Evolutionary conservation across 2,888 invertebrate genomes (phyloP).

Genomic region (Eurytoma californica): DNA sequence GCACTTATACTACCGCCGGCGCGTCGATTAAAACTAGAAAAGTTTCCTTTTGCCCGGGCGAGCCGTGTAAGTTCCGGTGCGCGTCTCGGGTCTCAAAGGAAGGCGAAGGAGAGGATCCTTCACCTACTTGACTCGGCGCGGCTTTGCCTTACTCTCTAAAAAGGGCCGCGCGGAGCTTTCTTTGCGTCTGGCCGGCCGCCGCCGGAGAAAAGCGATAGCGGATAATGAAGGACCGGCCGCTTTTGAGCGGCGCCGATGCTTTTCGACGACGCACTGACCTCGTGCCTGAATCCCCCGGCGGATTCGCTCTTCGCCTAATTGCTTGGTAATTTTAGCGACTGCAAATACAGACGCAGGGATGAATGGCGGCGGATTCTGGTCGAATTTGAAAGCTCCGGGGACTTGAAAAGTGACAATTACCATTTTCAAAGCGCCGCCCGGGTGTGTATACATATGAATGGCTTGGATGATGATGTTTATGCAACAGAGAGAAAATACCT

Average conservation of each 20-base stretch:
- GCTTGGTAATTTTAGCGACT: constrained; percentile 11
- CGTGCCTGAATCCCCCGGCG: background rate
- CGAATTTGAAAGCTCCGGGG: constrained; percentile 24
- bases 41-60: background rate
- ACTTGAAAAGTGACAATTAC: constrained; percentile 2
- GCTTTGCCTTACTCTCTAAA: constrained; percentile 16
- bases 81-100: background rate
- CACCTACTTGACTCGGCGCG: constrained; percentile 38
- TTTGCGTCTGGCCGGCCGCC: background rate
- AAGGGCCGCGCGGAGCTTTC: constrained; percentile 3
- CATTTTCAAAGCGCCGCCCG: background rate
- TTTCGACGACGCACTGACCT: background rate
- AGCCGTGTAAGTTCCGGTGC: background rate
- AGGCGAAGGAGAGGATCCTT: constrained; percentile 27
- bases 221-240: background rate
- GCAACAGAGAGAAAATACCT: no score
- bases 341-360: background rate
- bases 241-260: constrained; percentile 3
- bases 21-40: constrained; percentile 32
- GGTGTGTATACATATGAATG: background rate
- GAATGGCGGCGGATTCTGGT: background rate
- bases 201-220: background rate
- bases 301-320: background rate
- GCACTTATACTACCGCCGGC: background rate
- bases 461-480: no score